These are phyloP conservation scores for Globodera ellingtonae DNA, from an alignment of 1,140 invertebrate genomes.

Conservation along the genomic window DNA sequence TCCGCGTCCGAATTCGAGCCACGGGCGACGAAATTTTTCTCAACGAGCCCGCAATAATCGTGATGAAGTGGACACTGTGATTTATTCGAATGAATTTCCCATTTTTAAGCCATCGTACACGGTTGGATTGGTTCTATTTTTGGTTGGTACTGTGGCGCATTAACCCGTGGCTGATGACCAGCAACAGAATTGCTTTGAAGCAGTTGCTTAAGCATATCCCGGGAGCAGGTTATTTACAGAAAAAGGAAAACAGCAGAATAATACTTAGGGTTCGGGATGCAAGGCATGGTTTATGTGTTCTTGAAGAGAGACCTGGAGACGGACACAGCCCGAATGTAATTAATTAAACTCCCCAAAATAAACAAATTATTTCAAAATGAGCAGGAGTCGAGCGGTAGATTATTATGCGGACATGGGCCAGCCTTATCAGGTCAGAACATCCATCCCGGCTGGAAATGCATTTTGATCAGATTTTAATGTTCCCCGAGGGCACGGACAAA, in stretches of 20 bases:
- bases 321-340: conserved; percentile 73
- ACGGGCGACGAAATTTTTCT: conserved; percentile 77
- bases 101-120: conserved; percentile 73
- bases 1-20: conserved; percentile 75
- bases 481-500: conserved; percentile 86
- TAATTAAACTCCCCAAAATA: too few relatives aligned
- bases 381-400: conserved; percentile 66
- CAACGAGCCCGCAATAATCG: conserved; percentile 75
- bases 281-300: conserved; percentile 80
- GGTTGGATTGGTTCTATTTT: conserved; percentile 88
- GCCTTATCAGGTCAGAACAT: conserved; percentile 66
- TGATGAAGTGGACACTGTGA: conserved; percentile 73
- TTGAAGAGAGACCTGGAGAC: conserved; percentile 79
- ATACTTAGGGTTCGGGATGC: conserved; percentile 81
- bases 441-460: neutral
- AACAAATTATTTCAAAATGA: neutral
- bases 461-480: conserved; percentile 73
- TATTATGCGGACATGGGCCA: conserved; percentile 74
- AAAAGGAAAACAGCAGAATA: neutral
- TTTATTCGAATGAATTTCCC: neutral
- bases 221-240: conserved; percentile 71
- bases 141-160: conserved; percentile 82
- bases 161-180: conserved; percentile 71
- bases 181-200: conserved; percentile 80
- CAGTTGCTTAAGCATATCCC: conserved; percentile 78